Base-by-base conservation (phyloP, 2,888 invertebrate species). In the Drosophila hamatofila region DNA sequence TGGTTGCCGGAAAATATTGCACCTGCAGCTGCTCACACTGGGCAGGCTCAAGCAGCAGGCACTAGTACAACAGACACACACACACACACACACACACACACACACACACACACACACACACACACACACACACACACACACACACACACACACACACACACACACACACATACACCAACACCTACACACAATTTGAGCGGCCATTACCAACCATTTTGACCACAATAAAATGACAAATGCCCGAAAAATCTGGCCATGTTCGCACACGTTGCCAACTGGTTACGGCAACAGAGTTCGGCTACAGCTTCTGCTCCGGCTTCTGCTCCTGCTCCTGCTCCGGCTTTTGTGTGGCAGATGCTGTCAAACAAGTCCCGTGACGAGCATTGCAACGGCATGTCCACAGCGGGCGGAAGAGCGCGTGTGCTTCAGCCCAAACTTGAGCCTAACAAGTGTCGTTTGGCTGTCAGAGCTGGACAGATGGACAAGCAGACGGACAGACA, bases 221-320 rank as follows among this genome's bases (percentile, higher is more conserved):
- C 84, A 86, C 85, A 86, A 86, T 86, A 88, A 86, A 86, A 86
- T 88, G 89, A 86, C 87, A 86, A 86, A 88, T 86, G 84, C 79
- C 81, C 76, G 66, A 88, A 88, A 86, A 87, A 86, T 88, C 84
- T 78, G 74, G 62, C 66, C 88, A 87, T 88, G 81, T 83, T 82
- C 85, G 68, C 70, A 76, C 79, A 84, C 82, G 66, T 77, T 77
- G 60, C 57, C 46, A 42, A 48, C 63, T 57, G 54, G 57, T 27
- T 57, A 42, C 54, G 66, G 37, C 59, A 12, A 25, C 44, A 55
- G 30, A 30, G 16, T 14, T 35, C 14, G 7, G 46, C 23, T 14
- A 7, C 25, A 0, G 25, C 46, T 48, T 11, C 48, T 30, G 18
- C 39, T n/a, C 46, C 64, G 14, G 42, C 58, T 21, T 14, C 44